A percentile compares a stretch with the other conserved stretches of the same genome.
Conservation (phyloP, 2,888 invertebrate species). For the Lycocerus yunnanus region DNA sequence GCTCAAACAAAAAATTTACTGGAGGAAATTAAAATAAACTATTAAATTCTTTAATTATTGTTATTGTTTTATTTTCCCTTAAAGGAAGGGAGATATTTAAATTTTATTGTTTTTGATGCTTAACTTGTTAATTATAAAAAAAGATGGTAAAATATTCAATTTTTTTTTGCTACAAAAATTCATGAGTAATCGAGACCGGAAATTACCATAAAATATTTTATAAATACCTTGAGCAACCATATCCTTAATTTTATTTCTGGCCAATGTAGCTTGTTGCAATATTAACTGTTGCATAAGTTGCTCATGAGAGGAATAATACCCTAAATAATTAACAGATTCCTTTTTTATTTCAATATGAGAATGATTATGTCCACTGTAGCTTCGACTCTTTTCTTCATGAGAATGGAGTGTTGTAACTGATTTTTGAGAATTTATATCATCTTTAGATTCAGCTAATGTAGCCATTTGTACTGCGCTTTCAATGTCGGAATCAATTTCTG, state of each 20-base stretch:
- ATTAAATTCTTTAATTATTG: too few species aligned
- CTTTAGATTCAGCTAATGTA: neutral
- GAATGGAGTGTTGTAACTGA: conserved; percentile 3
- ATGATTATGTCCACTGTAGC: conserved; percentile 19
- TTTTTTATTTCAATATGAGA: conserved; percentile 56
- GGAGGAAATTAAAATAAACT: too few species aligned
- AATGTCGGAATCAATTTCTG: conserved; percentile 5
- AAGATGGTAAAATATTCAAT: too few species aligned
- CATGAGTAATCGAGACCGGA: too few species aligned
- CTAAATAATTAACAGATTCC: conserved; percentile 70
- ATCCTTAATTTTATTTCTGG: conserved; percentile 61
- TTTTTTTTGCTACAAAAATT: too few species aligned
- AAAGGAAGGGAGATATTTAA: too few species aligned
- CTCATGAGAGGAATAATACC: conserved; percentile 71
- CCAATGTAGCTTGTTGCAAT: conserved; percentile 61
- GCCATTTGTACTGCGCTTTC: conserved; percentile 8
- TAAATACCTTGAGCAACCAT: conserved; percentile 63
- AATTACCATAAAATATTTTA: neutral
- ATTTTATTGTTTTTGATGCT: too few species aligned
- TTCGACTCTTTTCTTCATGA: conserved; percentile 9
- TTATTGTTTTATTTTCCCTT: too few species aligned
- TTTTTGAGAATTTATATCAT: conserved; percentile 6
- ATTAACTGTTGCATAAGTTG: conserved; percentile 68
- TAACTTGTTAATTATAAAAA: too few species aligned
- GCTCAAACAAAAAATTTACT: too few species aligned